These are phyloP conservation scores for Mungos mungo DNA, from an alignment of 2,113 vertebrate species.

Conservation along the genomic window DNA sequence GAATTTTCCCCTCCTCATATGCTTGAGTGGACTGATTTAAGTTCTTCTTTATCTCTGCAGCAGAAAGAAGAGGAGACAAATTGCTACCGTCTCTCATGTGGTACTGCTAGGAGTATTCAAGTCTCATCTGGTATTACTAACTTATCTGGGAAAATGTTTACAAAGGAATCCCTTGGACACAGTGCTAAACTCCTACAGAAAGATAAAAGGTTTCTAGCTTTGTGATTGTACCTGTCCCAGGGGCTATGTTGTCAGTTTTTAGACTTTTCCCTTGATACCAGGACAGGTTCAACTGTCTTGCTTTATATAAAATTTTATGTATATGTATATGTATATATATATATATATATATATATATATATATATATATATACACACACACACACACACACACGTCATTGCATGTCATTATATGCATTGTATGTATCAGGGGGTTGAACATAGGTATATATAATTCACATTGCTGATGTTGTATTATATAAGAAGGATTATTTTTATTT, in stretches of 20 bases:
- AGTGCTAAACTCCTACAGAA: background rate
- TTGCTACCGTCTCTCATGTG: background rate
- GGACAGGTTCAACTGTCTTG: background rate
- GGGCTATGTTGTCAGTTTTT: background rate
- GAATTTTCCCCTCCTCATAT: background rate
- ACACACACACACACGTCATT: background rate
- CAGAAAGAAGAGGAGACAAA: background rate
- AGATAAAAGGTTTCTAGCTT: background rate
- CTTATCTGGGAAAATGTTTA: background rate
- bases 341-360: background rate
- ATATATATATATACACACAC: no score
- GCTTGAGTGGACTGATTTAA: constrained; percentile 1
- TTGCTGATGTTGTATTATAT: background rate
- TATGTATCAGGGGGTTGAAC: background rate
- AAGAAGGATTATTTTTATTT: background rate
- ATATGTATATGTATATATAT: background rate
- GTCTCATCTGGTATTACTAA: background rate
- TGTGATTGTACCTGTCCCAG: background rate
- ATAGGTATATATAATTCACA: background rate
- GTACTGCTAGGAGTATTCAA: background rate
- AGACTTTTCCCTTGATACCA: background rate
- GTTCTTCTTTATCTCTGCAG: constrained; percentile 1
- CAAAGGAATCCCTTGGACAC: background rate
- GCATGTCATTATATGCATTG: background rate
- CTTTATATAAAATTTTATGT: background rate